Base-by-base conservation (phyloP, 1,140 invertebrate species). In the Scylla paramamosain region DNA sequence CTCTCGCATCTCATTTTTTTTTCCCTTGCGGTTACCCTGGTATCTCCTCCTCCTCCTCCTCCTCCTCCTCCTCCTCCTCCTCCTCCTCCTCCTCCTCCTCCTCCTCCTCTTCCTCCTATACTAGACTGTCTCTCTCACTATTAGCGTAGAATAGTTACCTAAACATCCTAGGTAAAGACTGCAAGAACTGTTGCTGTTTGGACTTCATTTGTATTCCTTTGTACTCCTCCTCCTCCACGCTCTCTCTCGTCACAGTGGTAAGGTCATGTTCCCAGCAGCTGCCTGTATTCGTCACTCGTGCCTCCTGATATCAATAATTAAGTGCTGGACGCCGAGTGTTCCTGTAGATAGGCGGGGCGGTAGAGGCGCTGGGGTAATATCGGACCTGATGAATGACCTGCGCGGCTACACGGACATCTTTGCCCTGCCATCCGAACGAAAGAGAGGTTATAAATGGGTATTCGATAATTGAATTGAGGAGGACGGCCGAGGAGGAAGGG, bases 401-500 rank as follows among this genome's bases (percentile, higher is more conserved):
- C n/a, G 3, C 39, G 14, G 32, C 14, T n/a, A 48, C 46, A 48
- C 87, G 31, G 87, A 89, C 87, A 89, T 89, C 87, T 48, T 89
- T 89, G 87, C 87, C 87, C 25, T 16, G 87, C 46, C 87, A 45
- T 89, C 32, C 32, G 39, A 89, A 45, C 8, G 87, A 89, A 89
- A 89, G 87, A 89, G 87, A 46, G 29, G 84, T 87, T 87, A 87
- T 46, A 89, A 46, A 89, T 89, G 87, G 45, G 31, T 89, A 89
- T 89, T 89, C 87, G 87, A 89, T 89, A 89, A 89, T 89, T 89
- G 87, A 89, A 89, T 89, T 89, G 87, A 89, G 87, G 87, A 48
- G 31, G 86, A 84, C 83, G 83, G 52, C 67, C 0, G 20, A 20
- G 67, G 67, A 77, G 67, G 20, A n/a, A 7, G 67, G 67, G 4